Evolutionary conservation across 2,888 invertebrate species (phyloP), one percentile per base, ranked within the genome.

Genomic region (Ecdyonurus torrentis): DNA sequence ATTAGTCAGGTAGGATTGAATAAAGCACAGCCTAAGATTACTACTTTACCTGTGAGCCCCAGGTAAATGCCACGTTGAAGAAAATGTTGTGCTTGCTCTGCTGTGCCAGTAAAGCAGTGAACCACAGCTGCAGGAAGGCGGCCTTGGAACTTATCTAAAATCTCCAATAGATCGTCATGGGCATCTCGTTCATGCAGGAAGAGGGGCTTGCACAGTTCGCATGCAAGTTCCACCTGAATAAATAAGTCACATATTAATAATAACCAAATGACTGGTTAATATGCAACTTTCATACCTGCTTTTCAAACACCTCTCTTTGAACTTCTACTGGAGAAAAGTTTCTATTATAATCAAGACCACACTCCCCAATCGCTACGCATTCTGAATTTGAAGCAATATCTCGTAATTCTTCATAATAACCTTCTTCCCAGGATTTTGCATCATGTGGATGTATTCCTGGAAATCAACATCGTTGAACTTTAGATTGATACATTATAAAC

Each of bases 131-230:
- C 83, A n/a, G 95, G 92, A 61, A 92, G 75, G 15, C 73, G 75
- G 69, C 74, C 77, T 60, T 73, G 70, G 69, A 79, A 81, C 66
- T 78, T 77, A 58, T 77, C 75, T 66, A 85, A 76, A 71, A 94
- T 89, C 71, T 84, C 82, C 67, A 92, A 77, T 69, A 95, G 80
- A 74, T 94, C 93, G 22, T 84, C 82, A 71, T 92, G 90, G 20
- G 95, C 95, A 69, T 92, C 92, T 74, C 94, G 84, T 76, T 96
- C 95, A 74, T 94, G 94, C 59, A 96, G 83, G 71, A 94, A 84
- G 55, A 96, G 75, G 1, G 95, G 93, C 74, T 94, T 95, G 64
- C 85, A 82, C 59, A 95, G 77, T 70, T 87, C 85, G 71, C 90
- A 89, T 60, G 95, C 95, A 71, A 96, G 79, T 74, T 89, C 83